Evolutionary conservation across 2,888 invertebrate species (phyloP).

Genomic region (Rotaria macrura): DNA sequence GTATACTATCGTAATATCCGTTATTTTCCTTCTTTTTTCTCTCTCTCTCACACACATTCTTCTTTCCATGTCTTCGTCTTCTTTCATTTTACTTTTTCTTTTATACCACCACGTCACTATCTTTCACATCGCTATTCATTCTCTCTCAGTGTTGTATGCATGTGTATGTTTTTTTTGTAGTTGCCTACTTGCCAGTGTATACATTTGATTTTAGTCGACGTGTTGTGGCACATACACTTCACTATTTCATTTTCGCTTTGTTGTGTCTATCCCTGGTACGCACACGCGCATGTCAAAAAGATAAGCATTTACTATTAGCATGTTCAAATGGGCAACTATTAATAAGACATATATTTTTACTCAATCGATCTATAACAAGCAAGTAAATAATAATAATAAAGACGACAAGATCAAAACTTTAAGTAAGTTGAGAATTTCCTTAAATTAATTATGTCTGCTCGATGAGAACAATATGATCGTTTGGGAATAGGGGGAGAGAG

Average conservation of each 20-base stretch:
- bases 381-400: not conserved
- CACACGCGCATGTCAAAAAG: conserved; percentile 3
- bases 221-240: not conserved
- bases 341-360: not conserved
- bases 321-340: not conserved
- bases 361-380: not conserved
- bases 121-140: not conserved
- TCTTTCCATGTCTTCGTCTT: not conserved
- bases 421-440: not conserved
- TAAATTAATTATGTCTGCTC: not conserved
- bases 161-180: not conserved
- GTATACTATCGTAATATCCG: not conserved
- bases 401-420: not conserved
- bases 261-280: not conserved
- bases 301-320: not conserved
- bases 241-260: not conserved
- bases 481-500: not conserved
- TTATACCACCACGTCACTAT: not conserved
- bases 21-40: not conserved
- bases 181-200: not conserved
- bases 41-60: not conserved
- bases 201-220: conserved; percentile 15
- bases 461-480: not conserved
- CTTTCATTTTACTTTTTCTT: conserved; percentile 7
- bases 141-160: not conserved